Evolutionary conservation across 2,888 invertebrate genomes (phyloP).

Genomic region (Sylvicola cinctus): DNA sequence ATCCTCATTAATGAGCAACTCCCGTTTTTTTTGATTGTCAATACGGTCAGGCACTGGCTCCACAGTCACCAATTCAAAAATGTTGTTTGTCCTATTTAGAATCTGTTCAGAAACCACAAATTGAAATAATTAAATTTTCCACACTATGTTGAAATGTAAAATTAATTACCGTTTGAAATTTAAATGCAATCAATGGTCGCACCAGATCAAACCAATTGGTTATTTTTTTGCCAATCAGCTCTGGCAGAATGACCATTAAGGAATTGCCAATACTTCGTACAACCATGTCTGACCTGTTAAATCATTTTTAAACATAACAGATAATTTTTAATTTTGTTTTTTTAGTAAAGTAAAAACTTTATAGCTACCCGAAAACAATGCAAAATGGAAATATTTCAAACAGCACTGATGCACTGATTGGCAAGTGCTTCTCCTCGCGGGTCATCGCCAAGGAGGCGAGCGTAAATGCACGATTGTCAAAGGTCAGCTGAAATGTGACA

Average conservation of each 20-base stretch:
- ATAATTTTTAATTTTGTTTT: background rate
- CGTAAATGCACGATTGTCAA: conserved; percentile 83
- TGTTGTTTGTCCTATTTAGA: conserved; percentile 85
- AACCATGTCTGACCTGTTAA: conserved; percentile 58
- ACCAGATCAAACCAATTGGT: conserved; percentile 83
- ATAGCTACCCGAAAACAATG: conserved; percentile 75
- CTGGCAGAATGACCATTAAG: conserved; percentile 70
- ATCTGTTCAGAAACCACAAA: conserved; percentile 38
- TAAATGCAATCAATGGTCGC: conserved; percentile 81
- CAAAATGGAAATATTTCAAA: conserved; percentile 98
- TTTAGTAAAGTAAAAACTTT: background rate
- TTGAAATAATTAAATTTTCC: background rate
- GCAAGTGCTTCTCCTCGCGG: conserved; percentile 70
- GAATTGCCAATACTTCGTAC: conserved; percentile 81
- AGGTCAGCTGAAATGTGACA: conserved; percentile 82
- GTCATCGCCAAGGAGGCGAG: conserved; percentile 68
- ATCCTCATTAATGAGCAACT: conserved; percentile 29
- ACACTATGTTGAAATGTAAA: background rate
- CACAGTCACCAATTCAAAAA: conserved; percentile 82
- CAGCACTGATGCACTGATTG: conserved; percentile 71
- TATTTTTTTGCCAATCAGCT: conserved; percentile 72
- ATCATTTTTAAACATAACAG: no score
- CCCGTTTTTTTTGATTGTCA: conserved; percentile 31
- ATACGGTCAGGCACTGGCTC: conserved; percentile 60
- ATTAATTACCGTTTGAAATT: conserved; percentile 64